These are phyloP conservation scores for Diplazon laetatorius DNA, from an alignment of 2,888 invertebrate genomes.

Conservation along the genomic window DNA sequence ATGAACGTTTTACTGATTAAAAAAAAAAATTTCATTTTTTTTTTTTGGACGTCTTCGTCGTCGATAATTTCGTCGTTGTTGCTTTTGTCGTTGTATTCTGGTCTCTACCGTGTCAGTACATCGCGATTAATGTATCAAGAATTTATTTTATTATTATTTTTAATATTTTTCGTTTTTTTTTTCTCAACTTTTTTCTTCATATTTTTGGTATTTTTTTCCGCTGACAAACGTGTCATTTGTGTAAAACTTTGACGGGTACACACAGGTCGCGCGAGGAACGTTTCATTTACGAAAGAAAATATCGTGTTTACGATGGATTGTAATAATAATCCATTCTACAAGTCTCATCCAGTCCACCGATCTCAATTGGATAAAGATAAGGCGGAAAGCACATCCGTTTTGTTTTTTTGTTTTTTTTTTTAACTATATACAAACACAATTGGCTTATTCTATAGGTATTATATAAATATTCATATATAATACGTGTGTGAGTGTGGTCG, in stretches of 20 bases:
- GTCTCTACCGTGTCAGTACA: not conserved
- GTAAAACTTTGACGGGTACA: slow-evolving; percentile 16
- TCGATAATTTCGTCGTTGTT: not conserved
- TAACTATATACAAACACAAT: slow-evolving; percentile 8
- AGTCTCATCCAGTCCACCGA: not conserved
- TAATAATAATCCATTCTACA: not conserved
- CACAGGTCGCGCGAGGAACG: not conserved
- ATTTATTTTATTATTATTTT: not conserved
- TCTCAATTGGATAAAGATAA: not conserved
- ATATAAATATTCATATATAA: not conserved
- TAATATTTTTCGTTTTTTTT: too few species aligned
- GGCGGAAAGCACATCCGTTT: slow-evolving; percentile 9
- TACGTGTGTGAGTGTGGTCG: too few species aligned
- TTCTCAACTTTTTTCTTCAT: too few species aligned
- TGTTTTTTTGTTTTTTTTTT: too few species aligned
- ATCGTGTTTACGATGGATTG: not conserved
- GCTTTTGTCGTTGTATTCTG: not conserved
- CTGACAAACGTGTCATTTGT: slow-evolving; percentile 17
- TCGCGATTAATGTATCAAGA: slow-evolving; percentile 2
- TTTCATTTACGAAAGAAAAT: not conserved
- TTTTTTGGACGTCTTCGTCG: not conserved
- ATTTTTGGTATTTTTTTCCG: slow-evolving; percentile 1
- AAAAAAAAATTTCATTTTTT: slow-evolving; percentile 7
- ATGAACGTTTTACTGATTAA: too few species aligned
- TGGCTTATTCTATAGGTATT: slow-evolving; percentile 8